phyloP scores from a whole-genome alignment of 2,113 vertebrate genomes.

The Labeo rohita region DNA sequence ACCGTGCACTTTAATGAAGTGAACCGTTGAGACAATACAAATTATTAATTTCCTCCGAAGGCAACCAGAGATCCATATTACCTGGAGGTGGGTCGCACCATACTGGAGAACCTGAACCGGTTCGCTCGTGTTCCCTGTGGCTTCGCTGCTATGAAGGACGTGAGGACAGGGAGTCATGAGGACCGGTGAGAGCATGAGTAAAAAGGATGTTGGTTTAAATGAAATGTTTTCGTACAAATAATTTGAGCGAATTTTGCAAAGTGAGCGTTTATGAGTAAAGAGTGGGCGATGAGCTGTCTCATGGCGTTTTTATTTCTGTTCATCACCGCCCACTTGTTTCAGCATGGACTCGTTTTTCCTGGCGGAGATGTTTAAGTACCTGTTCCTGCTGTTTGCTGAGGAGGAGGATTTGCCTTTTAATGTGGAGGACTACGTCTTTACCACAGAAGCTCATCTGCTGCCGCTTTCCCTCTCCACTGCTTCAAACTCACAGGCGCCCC shows the following conservation, averaged over 20 bases:
- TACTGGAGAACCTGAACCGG: slow-evolving; percentile 97
- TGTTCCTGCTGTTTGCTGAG: slow-evolving; percentile 94
- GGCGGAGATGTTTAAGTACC: slow-evolving; percentile 99
- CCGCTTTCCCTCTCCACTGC: slow-evolving; percentile 93
- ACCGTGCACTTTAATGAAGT: background rate
- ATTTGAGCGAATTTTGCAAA: background rate
- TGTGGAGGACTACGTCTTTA: slow-evolving; percentile 97
- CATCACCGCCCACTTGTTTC: background rate
- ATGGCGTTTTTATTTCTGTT: background rate
- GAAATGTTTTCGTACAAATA: background rate
- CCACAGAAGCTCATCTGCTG: slow-evolving; percentile 97
- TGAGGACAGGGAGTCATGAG: slow-evolving; percentile 96
- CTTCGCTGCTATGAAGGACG: slow-evolving; percentile 98
- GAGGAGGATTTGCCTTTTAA: slow-evolving; percentile 91
- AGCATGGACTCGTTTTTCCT: slow-evolving; percentile 99
- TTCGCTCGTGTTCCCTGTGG: slow-evolving; percentile 96
- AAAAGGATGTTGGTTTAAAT: background rate
- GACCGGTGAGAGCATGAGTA: slow-evolving; percentile 83
- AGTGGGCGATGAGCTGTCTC: background rate
- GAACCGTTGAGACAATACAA: background rate
- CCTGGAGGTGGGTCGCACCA: slow-evolving; percentile 94
- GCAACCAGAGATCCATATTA: slow-evolving; percentile 98
- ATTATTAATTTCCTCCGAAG: slow-evolving; percentile 64
- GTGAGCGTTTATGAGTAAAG: background rate
- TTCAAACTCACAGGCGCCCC: slow-evolving; percentile 71